Percentiles rank a stretch among this genome's conserved stretches.
Evolutionary conservation across 2,113 vertebrate genomes (phyloP).

Genomic region (Saguinus imperator): DNA sequence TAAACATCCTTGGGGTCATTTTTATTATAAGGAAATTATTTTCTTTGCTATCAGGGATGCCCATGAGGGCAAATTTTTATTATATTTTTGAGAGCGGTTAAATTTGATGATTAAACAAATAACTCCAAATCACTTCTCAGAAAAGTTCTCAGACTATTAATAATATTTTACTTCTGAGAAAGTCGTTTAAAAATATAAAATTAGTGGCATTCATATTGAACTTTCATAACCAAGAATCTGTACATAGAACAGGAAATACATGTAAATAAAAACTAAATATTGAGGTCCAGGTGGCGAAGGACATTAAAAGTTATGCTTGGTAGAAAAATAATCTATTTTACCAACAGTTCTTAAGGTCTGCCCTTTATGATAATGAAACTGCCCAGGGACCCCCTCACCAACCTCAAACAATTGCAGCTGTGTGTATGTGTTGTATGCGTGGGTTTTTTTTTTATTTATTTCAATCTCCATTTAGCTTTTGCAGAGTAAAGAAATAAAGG

Average conservation of each 20-base stretch:
- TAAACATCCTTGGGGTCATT: slow-evolving; percentile 60
- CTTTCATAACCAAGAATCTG: slow-evolving; percentile 41
- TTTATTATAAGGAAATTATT: slow-evolving; percentile 72
- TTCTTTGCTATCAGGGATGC: slow-evolving; percentile 64
- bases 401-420: slow-evolving; percentile 1
- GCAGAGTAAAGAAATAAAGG: slow-evolving; percentile 60
- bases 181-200: slow-evolving; percentile 45
- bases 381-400: neutral
- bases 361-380: neutral
- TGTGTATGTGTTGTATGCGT: neutral
- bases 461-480: slow-evolving; percentile 21
- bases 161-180: slow-evolving; percentile 51
- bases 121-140: slow-evolving; percentile 60
- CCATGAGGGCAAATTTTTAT: slow-evolving; percentile 55
- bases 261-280: slow-evolving; percentile 58
- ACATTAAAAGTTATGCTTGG: slow-evolving; percentile 52
- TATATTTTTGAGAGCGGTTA: slow-evolving; percentile 67
- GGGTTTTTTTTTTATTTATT: neutral
- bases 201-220: slow-evolving; percentile 7
- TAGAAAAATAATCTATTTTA: slow-evolving; percentile 59
- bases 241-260: neutral
- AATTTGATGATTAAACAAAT: slow-evolving; percentile 61
- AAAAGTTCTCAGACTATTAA: slow-evolving; percentile 39
- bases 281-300: neutral
- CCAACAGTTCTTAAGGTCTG: slow-evolving; percentile 29